These are phyloP conservation scores for Myotis daubentonii DNA, from an alignment of 2,797 vertebrate genomes.

Conservation along the genomic window DNA sequence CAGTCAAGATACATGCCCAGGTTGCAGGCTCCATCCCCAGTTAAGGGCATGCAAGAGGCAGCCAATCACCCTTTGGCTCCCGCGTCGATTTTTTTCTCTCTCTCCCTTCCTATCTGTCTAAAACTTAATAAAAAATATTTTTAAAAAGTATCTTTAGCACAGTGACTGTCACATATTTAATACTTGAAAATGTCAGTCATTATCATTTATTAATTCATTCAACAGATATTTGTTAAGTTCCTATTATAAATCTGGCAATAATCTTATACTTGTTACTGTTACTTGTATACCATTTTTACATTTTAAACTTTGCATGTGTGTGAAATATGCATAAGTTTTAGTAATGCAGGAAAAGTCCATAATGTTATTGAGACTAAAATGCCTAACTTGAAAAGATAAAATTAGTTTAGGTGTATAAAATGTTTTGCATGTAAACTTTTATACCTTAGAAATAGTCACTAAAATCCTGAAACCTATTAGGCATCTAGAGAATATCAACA, in stretches of 20 bases:
- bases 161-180: neutral
- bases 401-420: conserved; percentile 45
- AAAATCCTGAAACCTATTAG: neutral
- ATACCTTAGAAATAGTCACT: conserved; percentile 1
- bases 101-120: neutral
- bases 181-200: neutral
- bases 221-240: neutral
- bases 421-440: conserved; percentile 9
- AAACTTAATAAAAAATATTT: neutral
- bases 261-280: neutral
- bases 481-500: conserved; percentile 57
- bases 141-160: neutral
- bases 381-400: neutral
- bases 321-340: neutral
- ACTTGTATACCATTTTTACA: neutral
- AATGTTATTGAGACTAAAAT: neutral
- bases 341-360: neutral
- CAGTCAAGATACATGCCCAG: neutral
- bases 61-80: neutral
- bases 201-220: conserved; percentile 1
- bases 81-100: neutral
- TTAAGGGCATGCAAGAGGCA: neutral
- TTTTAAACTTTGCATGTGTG: neutral
- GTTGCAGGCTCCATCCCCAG: neutral
- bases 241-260: neutral